A percentile compares a stretch with the other conserved stretches of the same genome.
phyloP scores from a whole-genome alignment of 2,888 invertebrate species.

The Dendrolimus pini region DNA sequence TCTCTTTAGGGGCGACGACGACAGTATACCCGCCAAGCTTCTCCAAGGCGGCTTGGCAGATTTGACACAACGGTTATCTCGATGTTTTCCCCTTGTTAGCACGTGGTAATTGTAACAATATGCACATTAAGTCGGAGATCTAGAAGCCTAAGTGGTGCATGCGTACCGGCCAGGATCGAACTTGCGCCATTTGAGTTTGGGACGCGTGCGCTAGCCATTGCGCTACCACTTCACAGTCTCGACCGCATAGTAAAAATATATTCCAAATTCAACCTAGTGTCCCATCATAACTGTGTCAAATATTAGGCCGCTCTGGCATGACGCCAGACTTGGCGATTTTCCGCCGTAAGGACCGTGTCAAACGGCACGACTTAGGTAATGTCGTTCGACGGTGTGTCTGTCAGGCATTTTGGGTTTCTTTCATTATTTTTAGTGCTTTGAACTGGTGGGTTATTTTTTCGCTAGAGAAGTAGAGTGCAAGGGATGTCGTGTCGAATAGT shows the following conservation, averaged over 20 bases:
- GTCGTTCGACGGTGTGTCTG: constrained; percentile 12
- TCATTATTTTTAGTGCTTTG: constrained; percentile 10
- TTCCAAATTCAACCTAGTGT: neutral
- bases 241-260: neutral
- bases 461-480: neutral
- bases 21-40: too few relatives aligned
- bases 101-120: too few relatives aligned
- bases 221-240: neutral
- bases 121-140: too few relatives aligned
- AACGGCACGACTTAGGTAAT: constrained; percentile 14
- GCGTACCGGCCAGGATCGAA: too few relatives aligned
- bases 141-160: too few relatives aligned
- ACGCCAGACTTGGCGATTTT: constrained; percentile 13
- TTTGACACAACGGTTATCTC: too few relatives aligned
- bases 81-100: too few relatives aligned
- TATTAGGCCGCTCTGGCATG: neutral
- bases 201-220: too few relatives aligned
- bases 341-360: constrained; percentile 16
- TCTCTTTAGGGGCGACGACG: too few relatives aligned
- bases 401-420: constrained; percentile 14
- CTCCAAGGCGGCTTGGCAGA: too few relatives aligned
- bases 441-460: neutral
- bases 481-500: too few relatives aligned
- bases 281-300: neutral
- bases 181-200: too few relatives aligned